These are phyloP conservation scores for Proctacanthus coquilletti DNA, from an alignment of 1,140 invertebrate species.

Conservation along the genomic window DNA sequence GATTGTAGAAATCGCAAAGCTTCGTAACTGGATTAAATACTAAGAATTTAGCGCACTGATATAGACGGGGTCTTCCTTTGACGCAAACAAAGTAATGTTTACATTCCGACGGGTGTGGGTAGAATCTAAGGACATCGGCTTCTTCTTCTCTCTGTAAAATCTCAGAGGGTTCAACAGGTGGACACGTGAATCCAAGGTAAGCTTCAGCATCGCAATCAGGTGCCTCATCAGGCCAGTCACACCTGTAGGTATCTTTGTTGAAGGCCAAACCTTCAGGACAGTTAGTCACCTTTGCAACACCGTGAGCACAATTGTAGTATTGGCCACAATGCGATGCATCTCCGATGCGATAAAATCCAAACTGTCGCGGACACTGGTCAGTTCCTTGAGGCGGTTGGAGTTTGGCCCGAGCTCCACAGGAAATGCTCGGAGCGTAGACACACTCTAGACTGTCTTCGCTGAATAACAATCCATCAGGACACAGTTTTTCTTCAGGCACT, in stretches of 20 bases:
- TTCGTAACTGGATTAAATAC: constrained; percentile 24
- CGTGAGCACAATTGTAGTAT: constrained; percentile 72
- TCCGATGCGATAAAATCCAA: constrained; percentile 61
- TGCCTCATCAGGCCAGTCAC: constrained; percentile 77
- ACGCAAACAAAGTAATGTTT: constrained; percentile 71
- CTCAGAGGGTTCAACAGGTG: constrained; percentile 21
- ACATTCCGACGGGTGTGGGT: constrained; percentile 47
- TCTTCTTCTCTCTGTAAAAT: constrained; percentile 12
- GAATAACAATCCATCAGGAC: constrained; percentile 71
- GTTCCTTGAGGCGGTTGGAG: constrained; percentile 43
- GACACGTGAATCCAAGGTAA: constrained; percentile 52
- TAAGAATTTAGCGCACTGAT: constrained; percentile 25
- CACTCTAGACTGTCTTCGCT: constrained; percentile 66
- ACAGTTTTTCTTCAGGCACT: constrained; percentile 51
- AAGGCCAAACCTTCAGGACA: constrained; percentile 78
- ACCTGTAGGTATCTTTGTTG: constrained; percentile 55
- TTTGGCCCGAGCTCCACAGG: constrained; percentile 53
- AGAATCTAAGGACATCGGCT: constrained; percentile 34
- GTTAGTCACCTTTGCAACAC: constrained; percentile 32
- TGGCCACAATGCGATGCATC: constrained; percentile 58
- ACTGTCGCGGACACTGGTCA: constrained; percentile 67
- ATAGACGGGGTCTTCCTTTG: constrained; percentile 43
- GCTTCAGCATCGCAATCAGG: constrained; percentile 59
- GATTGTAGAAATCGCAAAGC: constrained; percentile 25
- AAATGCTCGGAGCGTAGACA: constrained; percentile 63